phyloP scores from a whole-genome alignment of 2,113 vertebrate species.

The Phainopepla nitens region DNA sequence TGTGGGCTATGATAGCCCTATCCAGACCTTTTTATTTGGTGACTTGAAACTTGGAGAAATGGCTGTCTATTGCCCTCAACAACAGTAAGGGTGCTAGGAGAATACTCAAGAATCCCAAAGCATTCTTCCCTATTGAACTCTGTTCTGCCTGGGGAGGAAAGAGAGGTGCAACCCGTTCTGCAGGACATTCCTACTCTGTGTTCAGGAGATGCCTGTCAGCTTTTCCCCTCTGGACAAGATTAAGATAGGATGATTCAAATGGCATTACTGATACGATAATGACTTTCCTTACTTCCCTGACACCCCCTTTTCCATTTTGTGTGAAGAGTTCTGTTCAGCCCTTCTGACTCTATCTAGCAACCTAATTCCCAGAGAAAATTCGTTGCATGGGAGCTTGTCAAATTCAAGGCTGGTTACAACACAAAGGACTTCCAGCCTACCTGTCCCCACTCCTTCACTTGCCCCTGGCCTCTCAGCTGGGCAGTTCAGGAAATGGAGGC shows the following conservation, averaged over 20 bases:
- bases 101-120: background rate
- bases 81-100: background rate
- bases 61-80: background rate
- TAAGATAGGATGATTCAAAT: background rate
- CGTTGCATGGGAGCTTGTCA: accelerated
- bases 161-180: background rate
- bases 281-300: background rate
- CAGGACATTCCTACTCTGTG: background rate
- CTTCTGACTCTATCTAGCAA: background rate
- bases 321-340: background rate
- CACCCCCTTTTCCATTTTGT: background rate
- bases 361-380: background rate
- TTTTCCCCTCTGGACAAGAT: background rate
- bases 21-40: background rate
- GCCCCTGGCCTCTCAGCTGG: background rate
- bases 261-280: background rate
- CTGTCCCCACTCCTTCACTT: background rate
- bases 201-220: background rate
- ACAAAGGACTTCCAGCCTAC: background rate
- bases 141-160: background rate
- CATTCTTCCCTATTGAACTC: background rate
- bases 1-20: background rate
- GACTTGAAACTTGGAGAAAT: background rate
- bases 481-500: background rate
- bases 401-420: background rate